Evolutionary conservation across 2,888 invertebrate genomes (phyloP), one percentile per base, ranked within the genome.

Genomic region (Volucella inflata): DNA sequence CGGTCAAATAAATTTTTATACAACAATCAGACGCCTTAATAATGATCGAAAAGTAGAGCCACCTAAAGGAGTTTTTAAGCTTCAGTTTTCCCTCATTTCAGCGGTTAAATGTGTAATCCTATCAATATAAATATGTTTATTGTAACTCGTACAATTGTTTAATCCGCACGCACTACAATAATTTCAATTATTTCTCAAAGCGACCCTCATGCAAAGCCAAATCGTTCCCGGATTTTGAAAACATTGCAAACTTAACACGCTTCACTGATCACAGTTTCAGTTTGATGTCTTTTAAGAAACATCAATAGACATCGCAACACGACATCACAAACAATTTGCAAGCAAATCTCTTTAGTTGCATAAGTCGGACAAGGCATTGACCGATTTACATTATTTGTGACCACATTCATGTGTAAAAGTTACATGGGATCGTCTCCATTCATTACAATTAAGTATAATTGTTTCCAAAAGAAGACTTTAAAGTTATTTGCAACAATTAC

Each of bases 401-500:
- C 36, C 48, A 16, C 48, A 30, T 30, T 30, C 21, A 6, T 17
- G 30, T 36, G 11, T 30, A 6, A 4, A 1, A 30, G 30, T 30
- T 30, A 30, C 30, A 30, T 30, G 6, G 30, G 6, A 30, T 30
- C 30, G 30, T 30, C 30, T 30, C 30, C 30, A 30, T 30, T 30
- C 36, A 65, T 17, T 40, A 3, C 2, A n/a, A 38, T 57, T 11
- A 2, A 51, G n/a, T 44, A 50, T 30, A n/a, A 62, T 14, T 48
- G 48, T n/a, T 14, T 48, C 46, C 9, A 14, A 42, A 51, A 48
- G 40, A 48, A 30, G 42, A 51, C 50, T 30, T 51, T 62, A 36
- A 44, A 62, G 16, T 53, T 17, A 48, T 59, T 68, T 68, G 68
- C 14, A 30, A 30, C 62, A 62, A 62, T 62, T 62, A 36, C 62